These are phyloP conservation scores for Pasiphila rectangulata DNA, from an alignment of 2,888 invertebrate species.

Conservation along the genomic window DNA sequence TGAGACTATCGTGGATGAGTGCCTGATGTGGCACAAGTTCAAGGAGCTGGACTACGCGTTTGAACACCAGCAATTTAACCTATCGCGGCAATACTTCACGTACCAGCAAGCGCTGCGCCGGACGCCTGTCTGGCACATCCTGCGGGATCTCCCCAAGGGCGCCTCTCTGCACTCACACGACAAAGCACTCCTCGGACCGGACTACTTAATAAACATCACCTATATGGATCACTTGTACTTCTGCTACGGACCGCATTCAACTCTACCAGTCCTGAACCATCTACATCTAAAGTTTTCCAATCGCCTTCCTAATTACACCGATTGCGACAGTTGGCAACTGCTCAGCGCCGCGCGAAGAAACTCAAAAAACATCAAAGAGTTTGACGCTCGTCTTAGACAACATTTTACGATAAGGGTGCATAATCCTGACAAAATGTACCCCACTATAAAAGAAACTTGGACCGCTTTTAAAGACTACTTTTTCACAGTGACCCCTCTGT, in stretches of 20 bases:
- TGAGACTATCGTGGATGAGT: slow-evolving; percentile 77
- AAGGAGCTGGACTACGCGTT: slow-evolving; percentile 78
- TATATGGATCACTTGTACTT: slow-evolving; percentile 82
- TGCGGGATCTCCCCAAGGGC: slow-evolving; percentile 88
- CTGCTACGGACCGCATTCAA: slow-evolving; percentile 48
- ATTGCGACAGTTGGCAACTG: slow-evolving; percentile 65
- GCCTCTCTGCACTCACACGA: slow-evolving; percentile 86
- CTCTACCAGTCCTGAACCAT: slow-evolving; percentile 40
- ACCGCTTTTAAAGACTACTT: slow-evolving; percentile 80
- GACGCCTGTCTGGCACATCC: slow-evolving; percentile 84
- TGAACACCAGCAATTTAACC: slow-evolving; percentile 79
- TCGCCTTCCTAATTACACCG: slow-evolving; percentile 9
- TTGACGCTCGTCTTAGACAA: slow-evolving; percentile 76
- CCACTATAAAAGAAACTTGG: slow-evolving; percentile 82
- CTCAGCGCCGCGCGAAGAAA: slow-evolving; percentile 64
- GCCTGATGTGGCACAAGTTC: slow-evolving; percentile 81
- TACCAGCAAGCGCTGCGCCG: slow-evolving; percentile 79
- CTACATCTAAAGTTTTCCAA: neutral
- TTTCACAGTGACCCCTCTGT: slow-evolving; percentile 68
- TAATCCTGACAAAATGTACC: slow-evolving; percentile 67
- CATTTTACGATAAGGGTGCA: slow-evolving; percentile 80
- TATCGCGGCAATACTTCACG: slow-evolving; percentile 84
- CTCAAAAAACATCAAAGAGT: slow-evolving; percentile 58
- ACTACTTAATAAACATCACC: slow-evolving; percentile 83
- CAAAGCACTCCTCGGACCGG: slow-evolving; percentile 82